These are phyloP conservation scores for Rhizoglyphus robini DNA, from an alignment of 1,140 invertebrate species.

Conservation along the genomic window DNA sequence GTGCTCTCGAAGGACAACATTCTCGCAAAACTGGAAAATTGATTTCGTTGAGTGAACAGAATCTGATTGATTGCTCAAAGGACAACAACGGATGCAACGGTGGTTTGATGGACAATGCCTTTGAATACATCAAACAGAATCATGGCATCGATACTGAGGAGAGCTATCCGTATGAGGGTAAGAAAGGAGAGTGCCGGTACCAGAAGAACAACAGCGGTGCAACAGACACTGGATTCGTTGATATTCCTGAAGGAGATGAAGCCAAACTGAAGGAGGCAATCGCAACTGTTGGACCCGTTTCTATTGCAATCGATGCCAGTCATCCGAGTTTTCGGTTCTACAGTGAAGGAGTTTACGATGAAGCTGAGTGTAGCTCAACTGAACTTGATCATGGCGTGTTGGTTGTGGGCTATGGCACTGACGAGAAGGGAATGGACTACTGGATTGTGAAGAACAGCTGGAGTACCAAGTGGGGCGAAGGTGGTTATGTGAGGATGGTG, in stretches of 20 bases:
- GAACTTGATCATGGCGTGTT: slow-evolving; percentile 37
- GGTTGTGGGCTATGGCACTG: slow-evolving; percentile 36
- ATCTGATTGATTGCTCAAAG: slow-evolving; percentile 29
- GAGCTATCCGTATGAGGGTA: slow-evolving; percentile 33
- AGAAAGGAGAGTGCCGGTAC: slow-evolving; percentile 34
- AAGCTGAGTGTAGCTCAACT: slow-evolving; percentile 23
- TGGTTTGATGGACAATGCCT: slow-evolving; percentile 44
- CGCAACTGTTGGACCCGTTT: slow-evolving; percentile 34
- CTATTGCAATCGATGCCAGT: slow-evolving; percentile 37
- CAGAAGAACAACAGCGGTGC: slow-evolving; percentile 39
- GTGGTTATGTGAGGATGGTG: slow-evolving; percentile 79
- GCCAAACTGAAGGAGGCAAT: slow-evolving; percentile 31
- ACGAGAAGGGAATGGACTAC: slow-evolving; percentile 31
- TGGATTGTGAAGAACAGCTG: slow-evolving; percentile 44
- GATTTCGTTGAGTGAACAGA: slow-evolving; percentile 30
- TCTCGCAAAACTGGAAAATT: slow-evolving; percentile 28
- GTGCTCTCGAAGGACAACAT: slow-evolving; percentile 29
- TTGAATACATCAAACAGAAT: slow-evolving; percentile 34
- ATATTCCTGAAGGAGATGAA: slow-evolving; percentile 36
- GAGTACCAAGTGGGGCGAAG: slow-evolving; percentile 60
- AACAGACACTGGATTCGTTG: slow-evolving; percentile 36
- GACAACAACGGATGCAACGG: slow-evolving; percentile 87
- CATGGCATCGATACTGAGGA: slow-evolving; percentile 35
- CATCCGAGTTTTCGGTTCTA: slow-evolving; percentile 36
- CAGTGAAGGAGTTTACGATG: slow-evolving; percentile 28